Evolutionary conservation across 2,113 vertebrate genomes (phyloP).

Genomic region (Lophura nycthemera): DNA sequence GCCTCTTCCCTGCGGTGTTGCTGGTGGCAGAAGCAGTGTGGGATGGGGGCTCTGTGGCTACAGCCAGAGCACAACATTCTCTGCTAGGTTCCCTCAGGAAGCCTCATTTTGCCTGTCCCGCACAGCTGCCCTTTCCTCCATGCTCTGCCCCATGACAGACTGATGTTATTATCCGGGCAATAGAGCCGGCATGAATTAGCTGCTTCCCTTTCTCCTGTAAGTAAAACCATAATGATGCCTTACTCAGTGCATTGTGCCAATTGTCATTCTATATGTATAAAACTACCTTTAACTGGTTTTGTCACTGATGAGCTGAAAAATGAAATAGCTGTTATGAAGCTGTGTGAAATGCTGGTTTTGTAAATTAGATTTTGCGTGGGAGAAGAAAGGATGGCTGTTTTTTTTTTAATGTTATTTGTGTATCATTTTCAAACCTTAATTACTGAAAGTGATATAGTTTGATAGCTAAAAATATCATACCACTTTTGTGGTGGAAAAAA

Average conservation of each 20-base stretch:
- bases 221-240: background rate
- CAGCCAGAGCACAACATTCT: background rate
- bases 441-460: background rate
- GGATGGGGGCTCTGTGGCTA: background rate
- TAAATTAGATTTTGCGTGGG: background rate
- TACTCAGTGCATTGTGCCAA: background rate
- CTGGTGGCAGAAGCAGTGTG: background rate
- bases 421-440: background rate
- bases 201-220: background rate
- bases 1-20: background rate
- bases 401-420: background rate
- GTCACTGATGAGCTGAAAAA: background rate
- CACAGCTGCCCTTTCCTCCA: background rate
- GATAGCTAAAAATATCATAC: background rate
- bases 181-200: background rate
- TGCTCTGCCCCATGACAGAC: background rate
- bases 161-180: background rate
- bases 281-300: background rate
- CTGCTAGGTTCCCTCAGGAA: background rate
- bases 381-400: background rate
- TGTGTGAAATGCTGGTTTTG: background rate
- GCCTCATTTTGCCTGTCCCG: background rate
- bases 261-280: background rate
- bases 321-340: background rate
- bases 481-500: background rate